These are phyloP conservation scores for Pantherophis guttatus DNA, from an alignment of 2,113 vertebrate species.

Conservation along the genomic window DNA sequence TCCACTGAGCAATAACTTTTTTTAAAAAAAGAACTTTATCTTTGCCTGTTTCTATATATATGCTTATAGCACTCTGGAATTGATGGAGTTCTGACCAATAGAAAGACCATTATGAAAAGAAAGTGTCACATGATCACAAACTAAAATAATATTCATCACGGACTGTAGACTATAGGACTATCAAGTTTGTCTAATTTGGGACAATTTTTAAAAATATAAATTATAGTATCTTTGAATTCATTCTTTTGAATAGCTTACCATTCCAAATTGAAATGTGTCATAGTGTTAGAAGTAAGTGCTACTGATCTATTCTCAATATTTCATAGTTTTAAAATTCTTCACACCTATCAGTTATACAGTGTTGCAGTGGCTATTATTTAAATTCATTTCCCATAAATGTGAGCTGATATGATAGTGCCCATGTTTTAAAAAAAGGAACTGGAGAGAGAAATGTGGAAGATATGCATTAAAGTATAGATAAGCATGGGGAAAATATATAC, in stretches of 20 bases:
- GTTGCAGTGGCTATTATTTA: neutral
- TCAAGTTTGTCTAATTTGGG: neutral
- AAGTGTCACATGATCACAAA: neutral
- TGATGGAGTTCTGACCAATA: neutral
- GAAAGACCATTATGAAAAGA: neutral
- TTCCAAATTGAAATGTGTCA: neutral
- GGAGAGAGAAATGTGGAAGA: neutral
- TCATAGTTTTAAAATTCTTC: constrained; percentile 39
- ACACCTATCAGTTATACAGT: rapidly evolving
- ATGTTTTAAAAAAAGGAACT: neutral
- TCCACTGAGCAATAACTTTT: constrained; percentile 11
- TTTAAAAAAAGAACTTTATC: constrained; percentile 1
- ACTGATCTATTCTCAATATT: neutral
- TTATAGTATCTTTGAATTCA: neutral
- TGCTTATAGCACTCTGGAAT: neutral
- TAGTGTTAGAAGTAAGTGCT: neutral
- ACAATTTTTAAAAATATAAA: neutral
- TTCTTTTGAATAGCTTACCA: neutral
- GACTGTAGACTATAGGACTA: neutral
- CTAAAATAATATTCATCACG: neutral
- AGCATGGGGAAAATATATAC: too few relatives aligned
- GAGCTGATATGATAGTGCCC: neutral
- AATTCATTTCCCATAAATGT: neutral
- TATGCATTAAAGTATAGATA: neutral
- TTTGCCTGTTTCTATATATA: neutral